Evolutionary conservation across 2,113 vertebrate genomes (phyloP), one percentile per base, ranked within the genome.

Genomic region (Neolamprologus devosi): DNA sequence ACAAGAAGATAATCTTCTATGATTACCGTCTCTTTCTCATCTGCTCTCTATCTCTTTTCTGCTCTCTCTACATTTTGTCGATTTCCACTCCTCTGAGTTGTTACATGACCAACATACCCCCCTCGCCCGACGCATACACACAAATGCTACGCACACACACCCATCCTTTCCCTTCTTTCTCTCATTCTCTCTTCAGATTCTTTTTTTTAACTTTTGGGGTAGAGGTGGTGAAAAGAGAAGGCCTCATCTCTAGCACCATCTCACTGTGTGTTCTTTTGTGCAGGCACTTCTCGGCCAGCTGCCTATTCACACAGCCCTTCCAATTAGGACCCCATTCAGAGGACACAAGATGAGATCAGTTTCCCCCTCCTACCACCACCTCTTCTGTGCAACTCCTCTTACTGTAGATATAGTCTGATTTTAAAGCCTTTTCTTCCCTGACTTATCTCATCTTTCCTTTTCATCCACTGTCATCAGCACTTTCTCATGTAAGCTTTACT

Each of bases 321-420:
- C 98, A 98, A 98, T 99, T 98, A 98, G 96, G 94, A 94, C 90
- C 96, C 96, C 96, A 97, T 98, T 98, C 97, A 98, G 96, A 89
- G 87, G 86, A 92, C 91, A 89, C 82, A 81, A 90, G 90, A 93
- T 92, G 91, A 95, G 87, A 90, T 91, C 86, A 17, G 87, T 90
- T 92, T 87, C 82, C 88, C 82, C 91, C 54, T 65, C 42, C 68
- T n/a, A 4, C 58, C 45, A 17, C 51, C 68, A 65, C 37, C 55
- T 30, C 30, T 45, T 79, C 51, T 80, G 47, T 83, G 55, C 17
- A 42, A 86, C 42, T 55, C 51, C 33, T 40, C 17, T 26, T 28
- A 73, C 53, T 75, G 40, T 88, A 82, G 83, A 87, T 82, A 75
- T 70, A 42, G 54, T 68, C 63, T 68, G 40, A 81, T 88, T 80